Evolutionary conservation across 2,113 vertebrate species (phyloP).

Genomic region (Callipepla californica): DNA sequence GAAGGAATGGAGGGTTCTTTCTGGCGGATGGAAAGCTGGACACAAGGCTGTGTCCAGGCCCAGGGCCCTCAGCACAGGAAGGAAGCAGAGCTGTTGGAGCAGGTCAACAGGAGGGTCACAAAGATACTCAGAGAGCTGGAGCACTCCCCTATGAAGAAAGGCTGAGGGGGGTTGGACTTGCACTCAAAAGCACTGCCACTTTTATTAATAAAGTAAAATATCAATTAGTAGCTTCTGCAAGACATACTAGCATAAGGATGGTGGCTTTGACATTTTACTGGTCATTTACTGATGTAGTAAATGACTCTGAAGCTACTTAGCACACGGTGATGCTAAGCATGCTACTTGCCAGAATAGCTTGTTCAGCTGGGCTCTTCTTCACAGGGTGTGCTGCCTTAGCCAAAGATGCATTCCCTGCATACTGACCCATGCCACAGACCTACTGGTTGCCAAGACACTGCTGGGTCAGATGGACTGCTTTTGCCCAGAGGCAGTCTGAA

Average conservation of each 20-base stretch:
- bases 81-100: too few species aligned
- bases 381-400: neutral
- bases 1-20: neutral
- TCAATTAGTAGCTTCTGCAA: neutral
- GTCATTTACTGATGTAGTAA: neutral
- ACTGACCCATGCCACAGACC: accelerated
- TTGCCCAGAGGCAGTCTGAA: neutral
- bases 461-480: neutral
- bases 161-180: neutral
- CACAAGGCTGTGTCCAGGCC: neutral
- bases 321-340: neutral
- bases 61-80: too few species aligned
- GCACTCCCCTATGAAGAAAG: neutral
- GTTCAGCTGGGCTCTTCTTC: neutral
- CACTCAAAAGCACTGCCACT: neutral
- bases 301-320: neutral
- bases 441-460: neutral
- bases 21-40: neutral
- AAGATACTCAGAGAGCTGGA: too few species aligned
- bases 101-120: too few species aligned
- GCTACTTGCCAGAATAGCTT: neutral
- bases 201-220: neutral
- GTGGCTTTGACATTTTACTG: neutral
- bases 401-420: neutral
- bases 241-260: neutral